Percentiles rank a stretch among this genome's conserved stretches.
Evolutionary conservation across 2,888 invertebrate genomes (phyloP).

Genomic region (Drosophila paranaensis): DNA sequence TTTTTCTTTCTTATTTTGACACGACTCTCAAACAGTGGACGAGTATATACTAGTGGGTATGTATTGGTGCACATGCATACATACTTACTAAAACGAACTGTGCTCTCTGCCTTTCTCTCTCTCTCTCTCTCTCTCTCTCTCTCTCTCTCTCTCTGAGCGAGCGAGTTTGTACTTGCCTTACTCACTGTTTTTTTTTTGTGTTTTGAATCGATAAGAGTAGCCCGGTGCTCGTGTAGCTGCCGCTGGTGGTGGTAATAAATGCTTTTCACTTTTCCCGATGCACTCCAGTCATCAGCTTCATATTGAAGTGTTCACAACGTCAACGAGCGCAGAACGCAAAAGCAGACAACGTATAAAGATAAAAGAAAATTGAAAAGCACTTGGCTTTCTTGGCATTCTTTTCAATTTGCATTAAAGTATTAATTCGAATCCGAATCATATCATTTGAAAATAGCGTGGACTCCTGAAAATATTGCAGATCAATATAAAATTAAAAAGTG

Average conservation of each 20-base stretch:
- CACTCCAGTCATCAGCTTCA: slow-evolving; percentile 84
- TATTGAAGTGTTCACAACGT: slow-evolving; percentile 79
- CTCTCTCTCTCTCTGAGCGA: slow-evolving; percentile 25
- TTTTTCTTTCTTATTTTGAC: slow-evolving; percentile 63
- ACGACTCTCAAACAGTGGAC: slow-evolving; percentile 29
- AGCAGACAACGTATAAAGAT: slow-evolving; percentile 32
- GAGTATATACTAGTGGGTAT: slow-evolving; percentile 15
- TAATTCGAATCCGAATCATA: slow-evolving; percentile 29
- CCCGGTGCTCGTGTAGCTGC: slow-evolving; percentile 38
- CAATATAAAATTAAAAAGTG: slow-evolving; percentile 9
- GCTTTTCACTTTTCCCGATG: slow-evolving; percentile 83
- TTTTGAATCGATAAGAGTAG: slow-evolving; percentile 82
- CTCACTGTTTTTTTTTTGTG: slow-evolving; percentile 25
- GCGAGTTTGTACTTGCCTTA: slow-evolving; percentile 54
- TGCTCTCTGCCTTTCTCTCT: slow-evolving; percentile 21
- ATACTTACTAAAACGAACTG: slow-evolving; percentile 35
- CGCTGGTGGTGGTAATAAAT: slow-evolving; percentile 78
- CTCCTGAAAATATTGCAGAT: slow-evolving; percentile 10
- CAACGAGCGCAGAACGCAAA: slow-evolving; percentile 50
- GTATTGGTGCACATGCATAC: slow-evolving; percentile 7
- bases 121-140: slow-evolving; percentile 20
- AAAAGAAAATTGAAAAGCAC: slow-evolving; percentile 42
- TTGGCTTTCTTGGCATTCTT: slow-evolving; percentile 53
- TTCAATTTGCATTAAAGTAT: slow-evolving; percentile 33
- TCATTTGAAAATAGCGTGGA: slow-evolving; percentile 13